phyloP scores from a whole-genome alignment of 2,888 invertebrate species.

The Melanophora roralis region DNA sequence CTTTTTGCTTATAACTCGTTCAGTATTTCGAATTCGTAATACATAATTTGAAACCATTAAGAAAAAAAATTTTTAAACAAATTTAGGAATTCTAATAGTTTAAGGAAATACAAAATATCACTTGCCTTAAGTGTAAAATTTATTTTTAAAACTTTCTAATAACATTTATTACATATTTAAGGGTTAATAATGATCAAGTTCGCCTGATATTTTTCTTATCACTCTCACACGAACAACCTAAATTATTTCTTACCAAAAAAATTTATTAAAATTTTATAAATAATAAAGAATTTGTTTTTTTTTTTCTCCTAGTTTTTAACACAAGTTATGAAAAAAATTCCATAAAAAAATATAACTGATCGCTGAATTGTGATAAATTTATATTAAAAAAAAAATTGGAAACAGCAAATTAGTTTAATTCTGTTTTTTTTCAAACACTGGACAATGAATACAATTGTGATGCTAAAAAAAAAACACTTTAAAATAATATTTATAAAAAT shows the following conservation, averaged over 20 bases:
- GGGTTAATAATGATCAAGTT: constrained; percentile 47
- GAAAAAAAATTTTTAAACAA: no score
- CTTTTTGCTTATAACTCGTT: no score
- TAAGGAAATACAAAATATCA: no score
- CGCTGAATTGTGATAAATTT: constrained; percentile 48
- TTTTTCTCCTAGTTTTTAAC: constrained; percentile 34
- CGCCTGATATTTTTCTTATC: not conserved
- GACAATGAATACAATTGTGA: constrained; percentile 2
- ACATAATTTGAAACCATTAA: no score
- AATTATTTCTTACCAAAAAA: not conserved
- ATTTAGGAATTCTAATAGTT: no score
- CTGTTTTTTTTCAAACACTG: not conserved
- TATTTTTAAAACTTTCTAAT: no score
- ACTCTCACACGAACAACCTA: constrained; percentile 10
- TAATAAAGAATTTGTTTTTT: constrained; percentile 29
- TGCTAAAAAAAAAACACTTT: constrained; percentile 27
- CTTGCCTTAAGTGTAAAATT: no score
- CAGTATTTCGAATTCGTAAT: no score
- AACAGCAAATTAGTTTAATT: not conserved
- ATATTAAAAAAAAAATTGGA: constrained; percentile 29
- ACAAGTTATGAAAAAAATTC: not conserved
- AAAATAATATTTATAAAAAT: constrained; percentile 8
- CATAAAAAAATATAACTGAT: constrained; percentile 35
- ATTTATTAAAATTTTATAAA: constrained; percentile 32
- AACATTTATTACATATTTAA: not conserved